phyloP scores from a whole-genome alignment of 2,113 vertebrate species.

The Calidris pugnax region DNA sequence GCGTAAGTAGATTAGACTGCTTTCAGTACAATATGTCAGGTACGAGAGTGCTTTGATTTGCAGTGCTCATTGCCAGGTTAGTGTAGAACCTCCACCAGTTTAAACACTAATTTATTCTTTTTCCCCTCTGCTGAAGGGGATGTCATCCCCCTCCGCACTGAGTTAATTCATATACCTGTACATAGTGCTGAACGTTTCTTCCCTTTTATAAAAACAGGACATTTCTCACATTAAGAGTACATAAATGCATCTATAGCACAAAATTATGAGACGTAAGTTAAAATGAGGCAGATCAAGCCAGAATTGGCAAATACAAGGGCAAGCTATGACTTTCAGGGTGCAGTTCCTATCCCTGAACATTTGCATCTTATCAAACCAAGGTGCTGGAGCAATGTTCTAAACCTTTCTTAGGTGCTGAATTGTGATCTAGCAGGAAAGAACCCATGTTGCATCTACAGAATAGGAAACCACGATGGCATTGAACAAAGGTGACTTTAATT shows the following conservation, averaged over 20 bases:
- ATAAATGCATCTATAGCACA: neutral
- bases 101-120: neutral
- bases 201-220: neutral
- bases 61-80: neutral
- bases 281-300: neutral
- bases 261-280: neutral
- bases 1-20: neutral
- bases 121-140: neutral
- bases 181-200: neutral
- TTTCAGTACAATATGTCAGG: slow-evolving; percentile 6
- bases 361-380: neutral
- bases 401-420: neutral
- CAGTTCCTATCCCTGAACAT: neutral
- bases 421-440: neutral
- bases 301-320: neutral
- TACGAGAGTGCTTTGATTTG: neutral
- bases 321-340: neutral
- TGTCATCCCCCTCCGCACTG: neutral
- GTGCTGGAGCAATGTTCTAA: neutral
- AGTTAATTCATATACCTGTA: neutral
- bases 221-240: neutral
- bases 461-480: neutral
- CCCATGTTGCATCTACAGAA: neutral
- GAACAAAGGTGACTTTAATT: neutral
- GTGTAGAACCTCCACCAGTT: neutral